Percentiles rank a stretch among this genome's conserved stretches.
Evolutionary conservation across 2,888 invertebrate genomes (phyloP).

Genomic region (Augiades crinisus): DNA sequence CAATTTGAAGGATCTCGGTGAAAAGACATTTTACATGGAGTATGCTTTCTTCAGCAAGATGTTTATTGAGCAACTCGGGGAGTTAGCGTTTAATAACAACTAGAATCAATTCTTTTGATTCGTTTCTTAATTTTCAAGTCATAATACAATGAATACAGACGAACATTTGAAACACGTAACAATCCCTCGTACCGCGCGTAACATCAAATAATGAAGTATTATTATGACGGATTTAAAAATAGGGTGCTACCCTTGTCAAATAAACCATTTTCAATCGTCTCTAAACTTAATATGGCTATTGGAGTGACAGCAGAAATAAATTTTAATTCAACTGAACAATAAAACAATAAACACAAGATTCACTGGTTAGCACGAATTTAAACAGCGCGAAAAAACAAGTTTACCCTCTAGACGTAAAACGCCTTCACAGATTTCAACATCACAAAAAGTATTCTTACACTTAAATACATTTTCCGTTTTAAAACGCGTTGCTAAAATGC

Average conservation of each 20-base stretch:
- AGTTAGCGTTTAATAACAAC: too few species aligned
- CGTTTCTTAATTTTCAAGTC: too few species aligned
- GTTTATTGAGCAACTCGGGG: conserved; percentile 5
- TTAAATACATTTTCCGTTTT: not conserved
- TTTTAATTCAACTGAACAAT: not conserved
- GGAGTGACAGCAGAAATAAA: not conserved
- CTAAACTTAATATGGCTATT: not conserved
- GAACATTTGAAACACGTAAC: too few species aligned
- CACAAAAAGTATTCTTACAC: conserved; percentile 14
- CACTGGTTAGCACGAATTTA: too few species aligned
- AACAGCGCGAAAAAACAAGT: too few species aligned
- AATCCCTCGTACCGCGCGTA: not conserved
- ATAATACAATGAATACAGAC: too few species aligned
- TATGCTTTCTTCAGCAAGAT: conserved; percentile 19
- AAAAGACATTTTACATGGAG: conserved; percentile 26
- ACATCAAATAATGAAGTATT: conserved; percentile 50
- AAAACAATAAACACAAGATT: too few species aligned
- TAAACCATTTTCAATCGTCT: conserved; percentile 42
- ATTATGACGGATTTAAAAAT: conserved; percentile 46
- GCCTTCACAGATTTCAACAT: conserved; percentile 8
- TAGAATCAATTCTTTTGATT: too few species aligned
- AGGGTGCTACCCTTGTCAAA: conserved; percentile 53
- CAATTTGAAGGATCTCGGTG: conserved; percentile 50
- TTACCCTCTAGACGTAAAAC: not conserved
- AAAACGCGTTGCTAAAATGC: conserved; percentile 19